phyloP scores from a whole-genome alignment of 2,113 vertebrate species.

The Triplophysa dalaica region DNA sequence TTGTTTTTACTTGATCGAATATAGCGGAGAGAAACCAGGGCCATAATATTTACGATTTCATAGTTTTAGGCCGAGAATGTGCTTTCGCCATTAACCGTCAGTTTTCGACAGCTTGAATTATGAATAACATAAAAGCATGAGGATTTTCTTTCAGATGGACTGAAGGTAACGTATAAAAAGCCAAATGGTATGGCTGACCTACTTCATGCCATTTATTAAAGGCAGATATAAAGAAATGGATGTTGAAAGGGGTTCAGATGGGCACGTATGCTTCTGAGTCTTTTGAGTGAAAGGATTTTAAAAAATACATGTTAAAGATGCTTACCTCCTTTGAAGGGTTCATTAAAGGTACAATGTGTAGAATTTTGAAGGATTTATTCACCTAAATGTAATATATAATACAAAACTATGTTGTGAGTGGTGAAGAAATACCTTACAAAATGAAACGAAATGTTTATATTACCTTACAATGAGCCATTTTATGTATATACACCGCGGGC shows the following conservation, averaged over 20 bases:
- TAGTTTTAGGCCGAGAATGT: not conserved
- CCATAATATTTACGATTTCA: not conserved
- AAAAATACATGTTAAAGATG: conserved; percentile 13
- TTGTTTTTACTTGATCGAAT: not conserved
- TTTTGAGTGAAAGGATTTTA: conserved; percentile 2
- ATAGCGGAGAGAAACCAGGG: not conserved
- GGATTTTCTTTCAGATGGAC: not conserved
- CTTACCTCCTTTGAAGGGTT: conserved; percentile 33
- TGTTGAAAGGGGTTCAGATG: conserved; percentile 1
- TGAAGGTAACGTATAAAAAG: not conserved
- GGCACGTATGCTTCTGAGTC: not conserved
- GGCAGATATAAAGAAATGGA: conserved; percentile 23
- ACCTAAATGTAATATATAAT: too few species aligned
- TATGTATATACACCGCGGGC: too few species aligned
- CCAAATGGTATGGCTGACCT: conserved; percentile 16
- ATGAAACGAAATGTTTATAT: too few species aligned
- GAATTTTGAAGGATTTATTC: too few species aligned
- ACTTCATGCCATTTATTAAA: conserved; percentile 36
- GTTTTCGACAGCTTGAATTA: conserved; percentile 37
- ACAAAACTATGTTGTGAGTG: too few species aligned
- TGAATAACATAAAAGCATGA: conserved; percentile 44
- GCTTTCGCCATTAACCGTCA: not conserved
- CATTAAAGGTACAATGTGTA: too few species aligned
- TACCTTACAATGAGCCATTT: too few species aligned
- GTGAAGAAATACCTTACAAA: too few species aligned